Percentiles rank a stretch among this genome's conserved stretches.
Conservation (phyloP, 2,888 invertebrate genomes). For the Serrognathus titanus region DNA sequence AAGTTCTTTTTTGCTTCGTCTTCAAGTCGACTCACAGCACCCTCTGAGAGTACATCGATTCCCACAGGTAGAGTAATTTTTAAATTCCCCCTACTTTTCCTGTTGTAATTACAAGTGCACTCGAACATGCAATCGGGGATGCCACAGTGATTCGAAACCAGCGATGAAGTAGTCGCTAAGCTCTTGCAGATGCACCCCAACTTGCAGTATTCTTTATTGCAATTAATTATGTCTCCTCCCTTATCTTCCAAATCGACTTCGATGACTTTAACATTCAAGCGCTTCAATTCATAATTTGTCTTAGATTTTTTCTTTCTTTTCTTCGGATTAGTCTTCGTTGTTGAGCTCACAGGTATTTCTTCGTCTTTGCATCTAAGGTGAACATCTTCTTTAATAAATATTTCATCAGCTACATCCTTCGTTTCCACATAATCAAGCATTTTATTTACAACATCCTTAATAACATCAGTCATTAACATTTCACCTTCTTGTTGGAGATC, state of each 20-base stretch:
- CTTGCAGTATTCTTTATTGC: slow-evolving; percentile 56
- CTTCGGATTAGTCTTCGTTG: slow-evolving; percentile 11
- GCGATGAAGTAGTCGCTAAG: slow-evolving; percentile 46
- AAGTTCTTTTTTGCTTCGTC: slow-evolving; percentile 55
- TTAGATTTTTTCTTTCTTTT: slow-evolving; percentile 18
- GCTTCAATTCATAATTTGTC: slow-evolving; percentile 52
- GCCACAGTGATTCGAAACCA: slow-evolving; percentile 57
- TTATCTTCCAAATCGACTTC: slow-evolving; percentile 45
- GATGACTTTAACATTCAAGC: slow-evolving; percentile 66
- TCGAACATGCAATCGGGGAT: slow-evolving; percentile 59
- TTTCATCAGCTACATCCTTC: slow-evolving; percentile 42
- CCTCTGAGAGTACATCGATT: slow-evolving; percentile 37
- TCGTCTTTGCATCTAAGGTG: slow-evolving; percentile 31
- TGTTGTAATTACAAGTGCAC: slow-evolving; percentile 49
- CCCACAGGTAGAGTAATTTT: slow-evolving; percentile 36
- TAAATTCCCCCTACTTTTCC: slow-evolving; percentile 23
- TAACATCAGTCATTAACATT: slow-evolving; percentile 51
- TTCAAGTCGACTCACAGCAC: slow-evolving; percentile 47
- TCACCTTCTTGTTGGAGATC: background rate
- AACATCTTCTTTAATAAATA: slow-evolving; percentile 23
- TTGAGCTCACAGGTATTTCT: slow-evolving; percentile 7
- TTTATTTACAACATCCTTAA: slow-evolving; percentile 43
- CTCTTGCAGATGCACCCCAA: slow-evolving; percentile 68
- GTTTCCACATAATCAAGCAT: slow-evolving; percentile 26
- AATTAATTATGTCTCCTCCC: slow-evolving; percentile 39